phyloP scores from a whole-genome alignment of 2,888 invertebrate species.

The Noctua comes region DNA sequence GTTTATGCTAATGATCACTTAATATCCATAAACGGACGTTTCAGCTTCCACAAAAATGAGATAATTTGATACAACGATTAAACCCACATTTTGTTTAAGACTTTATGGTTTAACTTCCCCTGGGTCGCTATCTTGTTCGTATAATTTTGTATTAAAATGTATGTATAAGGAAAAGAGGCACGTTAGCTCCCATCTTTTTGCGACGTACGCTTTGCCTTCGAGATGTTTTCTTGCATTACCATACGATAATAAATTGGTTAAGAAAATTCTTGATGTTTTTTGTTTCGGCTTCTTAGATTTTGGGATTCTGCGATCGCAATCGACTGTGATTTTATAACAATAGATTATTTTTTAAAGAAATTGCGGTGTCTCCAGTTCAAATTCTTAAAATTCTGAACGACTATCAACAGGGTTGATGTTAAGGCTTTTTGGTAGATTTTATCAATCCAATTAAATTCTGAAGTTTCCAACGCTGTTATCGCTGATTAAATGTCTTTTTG shows the following conservation, averaged over 20 bases:
- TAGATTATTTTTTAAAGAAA: neutral
- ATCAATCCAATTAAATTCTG: neutral
- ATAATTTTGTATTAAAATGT: constrained; percentile 78
- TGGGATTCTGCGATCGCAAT: neutral
- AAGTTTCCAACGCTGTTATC: neutral
- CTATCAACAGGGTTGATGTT: neutral
- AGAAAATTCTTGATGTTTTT: constrained; percentile 54
- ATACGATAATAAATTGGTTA: constrained; percentile 68
- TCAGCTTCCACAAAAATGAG: constrained; percentile 75
- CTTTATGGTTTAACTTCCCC: constrained; percentile 79
- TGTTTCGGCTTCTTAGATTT: neutral
- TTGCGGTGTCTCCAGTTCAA: neutral
- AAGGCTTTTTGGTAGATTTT: neutral
- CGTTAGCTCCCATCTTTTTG: constrained; percentile 60
- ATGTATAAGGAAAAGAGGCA: constrained; percentile 63
- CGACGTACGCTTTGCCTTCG: constrained; percentile 60
- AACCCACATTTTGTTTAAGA: constrained; percentile 76
- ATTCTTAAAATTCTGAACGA: neutral
- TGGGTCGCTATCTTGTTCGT: constrained; percentile 70
- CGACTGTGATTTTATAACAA: neutral
- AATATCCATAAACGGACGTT: constrained; percentile 72
- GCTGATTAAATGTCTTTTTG: neutral
- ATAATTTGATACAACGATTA: constrained; percentile 84
- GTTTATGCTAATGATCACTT: constrained; percentile 70
- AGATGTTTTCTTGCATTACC: constrained; percentile 66